Evolutionary conservation across 1,140 invertebrate species (phyloP).

Genomic region (Arion vulgaris): DNA sequence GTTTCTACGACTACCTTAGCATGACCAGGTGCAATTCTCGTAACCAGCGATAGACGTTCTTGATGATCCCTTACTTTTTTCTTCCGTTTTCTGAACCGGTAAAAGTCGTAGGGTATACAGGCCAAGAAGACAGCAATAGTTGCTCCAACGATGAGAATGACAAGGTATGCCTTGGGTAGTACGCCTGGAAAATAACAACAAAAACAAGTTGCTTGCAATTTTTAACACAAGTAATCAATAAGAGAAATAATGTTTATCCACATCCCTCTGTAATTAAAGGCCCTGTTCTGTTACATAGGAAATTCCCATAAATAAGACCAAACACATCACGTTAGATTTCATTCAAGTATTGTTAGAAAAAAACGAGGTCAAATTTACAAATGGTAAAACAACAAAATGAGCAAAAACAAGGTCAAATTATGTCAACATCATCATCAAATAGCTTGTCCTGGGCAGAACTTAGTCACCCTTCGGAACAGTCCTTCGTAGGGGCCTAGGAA

Average conservation of each 20-base stretch:
- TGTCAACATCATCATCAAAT: too few relatives aligned
- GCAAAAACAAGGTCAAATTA: too few relatives aligned
- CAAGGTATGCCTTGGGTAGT: slow-evolving; percentile 47
- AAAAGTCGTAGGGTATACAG: slow-evolving; percentile 54
- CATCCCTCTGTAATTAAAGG: neutral
- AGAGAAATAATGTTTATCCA: neutral
- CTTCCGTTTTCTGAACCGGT: slow-evolving; percentile 46
- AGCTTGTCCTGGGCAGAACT: too few relatives aligned
- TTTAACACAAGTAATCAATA: neutral
- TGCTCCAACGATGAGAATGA: slow-evolving; percentile 50
- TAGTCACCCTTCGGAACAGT: too few relatives aligned
- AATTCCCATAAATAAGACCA: too few relatives aligned
- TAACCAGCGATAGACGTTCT: slow-evolving; percentile 48
- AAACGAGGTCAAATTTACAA: too few relatives aligned
- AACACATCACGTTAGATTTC: too few relatives aligned
- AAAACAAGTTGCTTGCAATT: too few relatives aligned
- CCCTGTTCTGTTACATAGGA: too few relatives aligned
- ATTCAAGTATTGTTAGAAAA: too few relatives aligned
- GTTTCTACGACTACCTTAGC: slow-evolving; percentile 40
- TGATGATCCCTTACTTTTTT: slow-evolving; percentile 47
- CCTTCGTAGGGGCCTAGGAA: too few relatives aligned
- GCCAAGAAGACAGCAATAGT: slow-evolving; percentile 49
- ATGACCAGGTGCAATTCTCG: slow-evolving; percentile 45
- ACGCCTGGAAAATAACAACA: slow-evolving; percentile 43
- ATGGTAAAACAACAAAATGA: too few relatives aligned